A percentile compares a stretch with the other conserved stretches of the same genome.
Conservation (phyloP, 1,140 invertebrate genomes). For the Colletes gigas region DNA sequence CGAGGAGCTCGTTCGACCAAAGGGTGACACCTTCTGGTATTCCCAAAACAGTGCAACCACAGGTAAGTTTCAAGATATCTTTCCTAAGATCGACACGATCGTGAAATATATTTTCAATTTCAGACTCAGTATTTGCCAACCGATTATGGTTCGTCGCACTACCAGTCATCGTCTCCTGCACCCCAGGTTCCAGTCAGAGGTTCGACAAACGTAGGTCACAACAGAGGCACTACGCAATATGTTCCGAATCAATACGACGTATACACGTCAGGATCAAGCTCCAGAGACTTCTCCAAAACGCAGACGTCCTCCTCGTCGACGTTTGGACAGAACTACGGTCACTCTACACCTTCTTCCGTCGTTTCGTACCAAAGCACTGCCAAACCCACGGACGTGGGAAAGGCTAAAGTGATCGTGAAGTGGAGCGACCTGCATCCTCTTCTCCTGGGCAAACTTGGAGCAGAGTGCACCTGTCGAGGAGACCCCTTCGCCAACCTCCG, state of each 20-base stretch:
- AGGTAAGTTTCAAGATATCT: slow-evolving; percentile 25
- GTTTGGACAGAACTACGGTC: slow-evolving; percentile 26
- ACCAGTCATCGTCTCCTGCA: too few relatives aligned
- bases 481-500: slow-evolving; percentile 81
- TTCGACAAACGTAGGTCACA: slow-evolving; percentile 44
- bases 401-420: slow-evolving; percentile 83
- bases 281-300: slow-evolving; percentile 4
- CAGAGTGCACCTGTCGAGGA: slow-evolving; percentile 87
- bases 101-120: not conserved
- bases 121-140: slow-evolving; percentile 57
- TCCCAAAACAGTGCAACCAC: slow-evolving; percentile 15
- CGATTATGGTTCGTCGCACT: slow-evolving; percentile 36
- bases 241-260: slow-evolving; percentile 62
- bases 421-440: slow-evolving; percentile 86
- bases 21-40: slow-evolving; percentile 12
- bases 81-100: too few relatives aligned
- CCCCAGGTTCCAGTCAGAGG: too few relatives aligned
- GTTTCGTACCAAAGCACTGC: slow-evolving; percentile 53
- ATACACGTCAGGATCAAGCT: not conserved
- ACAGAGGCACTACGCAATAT: slow-evolving; percentile 69
- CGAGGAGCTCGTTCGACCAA: slow-evolving; percentile 4
- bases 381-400: slow-evolving; percentile 62
- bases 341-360: slow-evolving; percentile 30
- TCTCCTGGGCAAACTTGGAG: slow-evolving; percentile 86
- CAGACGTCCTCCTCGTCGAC: slow-evolving; percentile 50